A percentile compares a stretch with the other conserved stretches of the same genome.
Evolutionary conservation across 2,888 invertebrate species (phyloP).

Genomic region (Pasiphila rectangulata): DNA sequence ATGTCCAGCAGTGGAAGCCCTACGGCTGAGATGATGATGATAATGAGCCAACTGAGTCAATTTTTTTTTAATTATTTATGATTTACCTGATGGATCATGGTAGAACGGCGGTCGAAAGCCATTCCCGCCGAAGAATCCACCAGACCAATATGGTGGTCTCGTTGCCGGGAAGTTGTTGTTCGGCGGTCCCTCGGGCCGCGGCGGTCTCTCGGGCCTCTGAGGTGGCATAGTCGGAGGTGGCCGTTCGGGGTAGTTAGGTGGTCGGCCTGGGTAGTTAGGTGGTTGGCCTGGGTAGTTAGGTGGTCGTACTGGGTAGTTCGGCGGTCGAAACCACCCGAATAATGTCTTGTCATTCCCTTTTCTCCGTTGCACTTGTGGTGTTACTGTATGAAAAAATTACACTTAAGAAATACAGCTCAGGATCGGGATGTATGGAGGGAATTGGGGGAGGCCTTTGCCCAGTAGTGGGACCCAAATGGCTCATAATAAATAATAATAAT

Average conservation of each 20-base stretch:
- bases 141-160: conserved; percentile 54
- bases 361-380: conserved; percentile 34
- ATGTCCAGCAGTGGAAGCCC: too few species aligned
- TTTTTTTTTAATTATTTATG: not conserved
- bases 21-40: too few species aligned
- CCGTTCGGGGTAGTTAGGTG: conserved; percentile 13
- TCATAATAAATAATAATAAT: too few species aligned
- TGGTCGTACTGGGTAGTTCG: conserved; percentile 14
- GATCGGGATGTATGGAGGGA: too few species aligned
- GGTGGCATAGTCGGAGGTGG: conserved; percentile 12
- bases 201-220: conserved; percentile 35
- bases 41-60: too few species aligned
- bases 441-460: too few species aligned
- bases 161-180: conserved; percentile 29
- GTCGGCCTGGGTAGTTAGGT: too few species aligned
- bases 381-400: conserved; percentile 38
- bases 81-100: conserved; percentile 58
- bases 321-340: conserved; percentile 12
- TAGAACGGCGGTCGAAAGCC: conserved; percentile 53
- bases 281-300: too few species aligned
- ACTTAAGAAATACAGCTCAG: not conserved
- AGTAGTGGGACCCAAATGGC: too few species aligned
- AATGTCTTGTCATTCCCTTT: conserved; percentile 33
- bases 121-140: conserved; percentile 59
- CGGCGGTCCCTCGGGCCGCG: conserved; percentile 34